Evolutionary conservation across 2,113 vertebrate genomes (phyloP).

Genomic region (Sapajus apella): DNA sequence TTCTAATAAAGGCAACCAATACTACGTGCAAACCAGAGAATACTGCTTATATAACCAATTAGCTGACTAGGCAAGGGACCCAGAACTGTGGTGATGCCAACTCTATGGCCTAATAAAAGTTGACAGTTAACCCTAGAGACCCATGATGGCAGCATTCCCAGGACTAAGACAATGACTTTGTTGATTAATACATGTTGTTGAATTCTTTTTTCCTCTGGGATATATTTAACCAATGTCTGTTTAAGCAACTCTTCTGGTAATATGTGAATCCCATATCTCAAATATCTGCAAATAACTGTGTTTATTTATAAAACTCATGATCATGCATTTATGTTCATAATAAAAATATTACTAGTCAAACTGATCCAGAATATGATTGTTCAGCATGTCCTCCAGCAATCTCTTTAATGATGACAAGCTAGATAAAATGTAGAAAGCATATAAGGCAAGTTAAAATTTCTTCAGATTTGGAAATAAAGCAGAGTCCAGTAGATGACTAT

Average conservation of each 20-base stretch:
- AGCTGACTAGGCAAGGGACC: background rate
- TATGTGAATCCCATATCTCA: background rate
- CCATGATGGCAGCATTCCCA: background rate
- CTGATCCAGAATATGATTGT: background rate
- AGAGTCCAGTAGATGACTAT: background rate
- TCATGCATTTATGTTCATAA: background rate
- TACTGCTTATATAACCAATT: background rate
- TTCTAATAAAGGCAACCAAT: slow-evolving; percentile 3
- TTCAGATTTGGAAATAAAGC: background rate
- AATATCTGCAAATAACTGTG: background rate
- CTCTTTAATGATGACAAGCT: background rate
- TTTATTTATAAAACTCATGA: background rate
- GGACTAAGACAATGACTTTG: background rate
- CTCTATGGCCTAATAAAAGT: background rate
- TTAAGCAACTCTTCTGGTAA: background rate
- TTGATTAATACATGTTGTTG: background rate
- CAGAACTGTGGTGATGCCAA: background rate
- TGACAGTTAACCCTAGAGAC: background rate
- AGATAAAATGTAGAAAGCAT: background rate
- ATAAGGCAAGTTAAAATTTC: background rate
- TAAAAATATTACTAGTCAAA: background rate
- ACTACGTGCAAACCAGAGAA: background rate
- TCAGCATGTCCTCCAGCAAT: background rate
- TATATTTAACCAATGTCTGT: background rate
- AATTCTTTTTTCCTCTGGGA: background rate